These are phyloP conservation scores for Meleagris gallopavo DNA, from an alignment of 2,113 vertebrate genomes.

Conservation along the genomic window DNA sequence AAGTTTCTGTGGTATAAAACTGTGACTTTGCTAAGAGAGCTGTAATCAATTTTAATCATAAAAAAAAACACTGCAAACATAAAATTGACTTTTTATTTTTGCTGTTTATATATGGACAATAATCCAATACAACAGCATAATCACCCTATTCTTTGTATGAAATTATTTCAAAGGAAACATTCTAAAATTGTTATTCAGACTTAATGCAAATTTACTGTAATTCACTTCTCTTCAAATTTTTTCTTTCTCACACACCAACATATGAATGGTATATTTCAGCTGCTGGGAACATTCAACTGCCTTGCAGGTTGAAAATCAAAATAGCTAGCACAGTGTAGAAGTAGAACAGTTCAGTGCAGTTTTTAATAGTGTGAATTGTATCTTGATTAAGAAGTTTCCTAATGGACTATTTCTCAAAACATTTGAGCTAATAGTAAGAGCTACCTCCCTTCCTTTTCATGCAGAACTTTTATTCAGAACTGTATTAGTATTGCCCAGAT, in stretches of 20 bases:
- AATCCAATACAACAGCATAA: neutral
- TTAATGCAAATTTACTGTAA: neutral
- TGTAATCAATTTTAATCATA: neutral
- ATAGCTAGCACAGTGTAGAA: neutral
- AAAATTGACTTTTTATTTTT: neutral
- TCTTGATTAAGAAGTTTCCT: neutral
- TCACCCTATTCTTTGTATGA: neutral
- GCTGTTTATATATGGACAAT: neutral
- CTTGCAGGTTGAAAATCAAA: neutral
- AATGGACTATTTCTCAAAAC: neutral
- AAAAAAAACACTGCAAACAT: neutral
- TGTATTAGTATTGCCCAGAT: neutral
- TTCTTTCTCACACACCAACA: neutral
- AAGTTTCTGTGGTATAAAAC: neutral
- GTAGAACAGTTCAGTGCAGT: neutral
- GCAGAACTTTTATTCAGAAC: neutral
- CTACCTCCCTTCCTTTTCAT: neutral
- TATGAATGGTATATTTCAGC: neutral
- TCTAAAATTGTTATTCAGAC: neutral
- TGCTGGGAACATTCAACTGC: neutral
- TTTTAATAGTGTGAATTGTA: neutral
- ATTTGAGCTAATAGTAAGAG: neutral
- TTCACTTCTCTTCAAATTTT: neutral
- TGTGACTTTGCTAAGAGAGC: neutral
- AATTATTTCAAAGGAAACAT: neutral